Evolutionary conservation across 2,797 vertebrate species (phyloP), one percentile per base, ranked within the genome.

Genomic region (Sebastes taczanowskii): DNA sequence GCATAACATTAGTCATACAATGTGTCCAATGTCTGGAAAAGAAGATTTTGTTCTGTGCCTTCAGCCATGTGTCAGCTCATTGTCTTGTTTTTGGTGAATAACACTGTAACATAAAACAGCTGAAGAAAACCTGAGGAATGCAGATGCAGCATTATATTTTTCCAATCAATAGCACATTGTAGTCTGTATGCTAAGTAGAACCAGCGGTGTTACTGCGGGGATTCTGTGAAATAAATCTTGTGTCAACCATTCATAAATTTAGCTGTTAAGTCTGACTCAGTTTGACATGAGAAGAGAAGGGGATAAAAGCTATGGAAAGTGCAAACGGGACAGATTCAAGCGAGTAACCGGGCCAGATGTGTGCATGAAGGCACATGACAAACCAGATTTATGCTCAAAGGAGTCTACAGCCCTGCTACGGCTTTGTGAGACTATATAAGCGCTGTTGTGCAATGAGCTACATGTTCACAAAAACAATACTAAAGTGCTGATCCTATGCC

Each of bases 111-210:
- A 72, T 46, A 34, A 70, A 72, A 70, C 70, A 82, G 78, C 70
- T 61, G 58, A 80, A 32, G 29, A 52, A 61, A 55, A 25, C 46
- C 55, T 22, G 55, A 79, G 49, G 69, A 81, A 73, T 65, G 63
- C 56, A 49, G 8, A 78, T 16, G 38, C 34, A 7, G 58, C 20
- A 63, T 59, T 35, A 38, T 23, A n/a, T 66, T 71, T 71, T 70
- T 52, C 22, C 58, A 60, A 70, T 76, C 46, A 72, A 23, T 30
- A 62, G 77, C 74, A 83, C 78, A 86, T 77, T 77, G 38, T 70
- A 7, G 42, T 60, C 23, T 71, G 60, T 52, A 56, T 62, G 53
- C 60, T 65, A 27, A 71, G 52, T n/a, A 60, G 60, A 82, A 78
- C 53, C 74, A 66, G 25, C 32, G n/a, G 58, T 68, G 25, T 46